phyloP scores from a whole-genome alignment of 2,113 vertebrate genomes.

The Pangasianodon hypophthalmus region DNA sequence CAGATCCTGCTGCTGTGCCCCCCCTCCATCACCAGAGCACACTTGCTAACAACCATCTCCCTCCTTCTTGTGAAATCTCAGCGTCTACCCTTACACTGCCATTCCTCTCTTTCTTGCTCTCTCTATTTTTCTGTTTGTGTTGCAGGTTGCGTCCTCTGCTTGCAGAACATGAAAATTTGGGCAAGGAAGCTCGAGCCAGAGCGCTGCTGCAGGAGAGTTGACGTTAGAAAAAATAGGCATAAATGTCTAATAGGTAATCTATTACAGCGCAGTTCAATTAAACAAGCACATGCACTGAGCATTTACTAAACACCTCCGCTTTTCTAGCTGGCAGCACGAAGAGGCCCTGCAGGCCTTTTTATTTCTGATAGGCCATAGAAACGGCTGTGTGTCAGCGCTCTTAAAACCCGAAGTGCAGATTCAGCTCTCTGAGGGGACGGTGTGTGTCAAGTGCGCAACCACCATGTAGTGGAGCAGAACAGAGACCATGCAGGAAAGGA shows the following conservation, averaged over 20 bases:
- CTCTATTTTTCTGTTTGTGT: neutral
- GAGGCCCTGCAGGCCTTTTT: constrained; percentile 15
- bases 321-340: constrained; percentile 2
- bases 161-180: neutral
- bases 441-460: constrained; percentile 9
- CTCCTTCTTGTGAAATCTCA: constrained; percentile 1
- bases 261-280: neutral
- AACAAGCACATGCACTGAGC: neutral
- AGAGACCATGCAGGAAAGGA: constrained; percentile 5
- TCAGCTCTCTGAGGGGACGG: constrained; percentile 44
- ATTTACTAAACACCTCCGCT: neutral
- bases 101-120: neutral
- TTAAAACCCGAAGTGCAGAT: constrained; percentile 40
- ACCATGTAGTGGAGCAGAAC: constrained; percentile 5
- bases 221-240: neutral
- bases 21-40: neutral
- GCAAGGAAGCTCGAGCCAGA: neutral
- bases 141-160: neutral
- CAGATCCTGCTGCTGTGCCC: constrained; percentile 14
- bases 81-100: neutral
- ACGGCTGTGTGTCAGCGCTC: constrained; percentile 43
- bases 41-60: neutral
- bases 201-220: neutral
- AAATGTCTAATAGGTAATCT: neutral
- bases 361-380: constrained; percentile 39